Evolutionary conservation across 2,888 invertebrate genomes (phyloP).

Genomic region (Pyrgus malvae): DNA sequence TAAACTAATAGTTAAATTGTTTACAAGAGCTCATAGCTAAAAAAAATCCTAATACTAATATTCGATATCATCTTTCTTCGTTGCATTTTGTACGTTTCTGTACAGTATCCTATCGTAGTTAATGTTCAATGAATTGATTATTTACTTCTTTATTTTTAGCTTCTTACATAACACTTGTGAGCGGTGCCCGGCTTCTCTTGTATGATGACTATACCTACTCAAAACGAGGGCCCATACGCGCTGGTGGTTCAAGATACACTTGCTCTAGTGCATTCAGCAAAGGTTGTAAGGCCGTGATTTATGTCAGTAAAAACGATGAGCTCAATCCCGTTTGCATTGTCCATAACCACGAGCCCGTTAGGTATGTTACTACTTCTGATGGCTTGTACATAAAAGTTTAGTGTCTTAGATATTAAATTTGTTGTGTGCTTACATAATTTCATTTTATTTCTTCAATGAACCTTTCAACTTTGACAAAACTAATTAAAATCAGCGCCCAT

Average conservation of each 20-base stretch:
- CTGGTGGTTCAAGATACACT: slow-evolving; percentile 48
- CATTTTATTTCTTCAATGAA: not conserved
- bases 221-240: slow-evolving; percentile 41
- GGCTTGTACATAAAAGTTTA: slow-evolving; percentile 3
- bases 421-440: no score
- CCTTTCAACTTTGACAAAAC: no score
- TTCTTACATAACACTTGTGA: slow-evolving; percentile 9
- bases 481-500: no score
- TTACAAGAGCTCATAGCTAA: no score
- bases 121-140: no score
- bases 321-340: slow-evolving; percentile 30
- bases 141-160: no score
- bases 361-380: slow-evolving; percentile 28
- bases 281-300: slow-evolving; percentile 47
- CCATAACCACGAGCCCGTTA: slow-evolving; percentile 35
- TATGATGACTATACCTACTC: slow-evolving; percentile 47
- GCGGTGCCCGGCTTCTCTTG: slow-evolving; percentile 39
- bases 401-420: not conserved
- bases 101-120: no score
- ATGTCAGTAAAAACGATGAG: slow-evolving; percentile 38
- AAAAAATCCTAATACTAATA: no score
- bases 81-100: no score
- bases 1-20: no score
- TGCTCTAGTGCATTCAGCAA: slow-evolving; percentile 46
- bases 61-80: no score